Conservation (phyloP, 2,888 invertebrate genomes). For the Herminia tarsipennalis region DNA sequence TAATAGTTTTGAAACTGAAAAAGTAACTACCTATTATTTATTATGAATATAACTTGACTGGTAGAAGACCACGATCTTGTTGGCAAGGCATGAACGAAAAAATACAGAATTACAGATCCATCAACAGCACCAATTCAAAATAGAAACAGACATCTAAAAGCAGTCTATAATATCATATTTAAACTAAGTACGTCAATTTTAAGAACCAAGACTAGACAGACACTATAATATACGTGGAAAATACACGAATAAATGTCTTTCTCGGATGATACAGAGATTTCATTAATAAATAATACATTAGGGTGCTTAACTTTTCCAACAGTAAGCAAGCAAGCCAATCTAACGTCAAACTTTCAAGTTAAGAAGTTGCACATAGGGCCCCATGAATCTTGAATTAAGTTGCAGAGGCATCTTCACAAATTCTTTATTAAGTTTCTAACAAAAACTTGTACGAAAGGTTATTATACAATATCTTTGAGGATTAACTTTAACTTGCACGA, state of each 20-base stretch:
- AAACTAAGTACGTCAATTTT: no score
- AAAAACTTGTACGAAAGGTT: constrained; percentile 43
- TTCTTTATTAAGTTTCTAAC: constrained; percentile 60
- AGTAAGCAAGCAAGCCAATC: constrained; percentile 37
- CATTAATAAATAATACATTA: background rate
- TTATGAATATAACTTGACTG: no score
- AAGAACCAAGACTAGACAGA: background rate
- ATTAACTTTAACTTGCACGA: constrained; percentile 36
- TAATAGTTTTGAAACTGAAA: no score
- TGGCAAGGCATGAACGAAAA: no score
- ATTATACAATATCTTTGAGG: constrained; percentile 42
- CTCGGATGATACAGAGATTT: background rate
- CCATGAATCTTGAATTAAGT: constrained; percentile 60
- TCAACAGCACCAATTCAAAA: background rate
- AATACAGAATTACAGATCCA: no score
- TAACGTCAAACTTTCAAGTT: constrained; percentile 41
- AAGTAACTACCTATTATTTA: no score
- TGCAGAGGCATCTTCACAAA: constrained; percentile 53
- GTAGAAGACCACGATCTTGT: no score
- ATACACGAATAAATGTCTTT: background rate
- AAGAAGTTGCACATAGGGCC: constrained; percentile 42
- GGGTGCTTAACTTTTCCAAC: background rate
- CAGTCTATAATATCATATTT: background rate
- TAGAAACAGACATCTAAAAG: background rate
- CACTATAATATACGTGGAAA: background rate